Conservation (phyloP, 2,888 invertebrate species). For the Ypsolopha sequella region DNA sequence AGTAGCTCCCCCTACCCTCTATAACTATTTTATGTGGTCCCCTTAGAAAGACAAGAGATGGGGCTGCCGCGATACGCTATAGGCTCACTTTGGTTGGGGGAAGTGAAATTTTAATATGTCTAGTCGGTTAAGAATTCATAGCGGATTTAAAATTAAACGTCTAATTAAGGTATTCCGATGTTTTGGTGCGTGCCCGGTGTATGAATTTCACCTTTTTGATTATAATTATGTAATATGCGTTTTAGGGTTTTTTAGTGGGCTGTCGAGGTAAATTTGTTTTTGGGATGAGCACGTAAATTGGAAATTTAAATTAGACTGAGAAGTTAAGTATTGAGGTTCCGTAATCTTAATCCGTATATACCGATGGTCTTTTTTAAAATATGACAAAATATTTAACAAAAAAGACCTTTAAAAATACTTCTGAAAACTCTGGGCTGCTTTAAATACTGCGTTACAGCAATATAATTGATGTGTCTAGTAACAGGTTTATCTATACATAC, state of each 20-base stretch:
- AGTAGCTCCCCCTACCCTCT: conserved; percentile 66
- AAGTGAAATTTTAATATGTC: conserved; percentile 67
- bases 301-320: background rate
- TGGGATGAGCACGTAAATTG: background rate
- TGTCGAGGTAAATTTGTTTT: background rate
- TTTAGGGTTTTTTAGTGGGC: conserved; percentile 1
- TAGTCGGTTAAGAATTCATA: conserved; percentile 66
- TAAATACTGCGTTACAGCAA: too few relatives aligned
- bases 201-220: conserved; percentile 30
- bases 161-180: conserved; percentile 57
- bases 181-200: conserved; percentile 32
- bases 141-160: conserved; percentile 64
- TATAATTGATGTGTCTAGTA: too few relatives aligned
- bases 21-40: conserved; percentile 71
- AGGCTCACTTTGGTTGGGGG: conserved; percentile 48
- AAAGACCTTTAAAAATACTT: too few relatives aligned
- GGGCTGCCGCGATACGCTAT: conserved; percentile 53
- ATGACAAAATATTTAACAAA: too few relatives aligned
- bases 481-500: too few relatives aligned
- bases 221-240: background rate
- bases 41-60: conserved; percentile 69
- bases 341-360: background rate
- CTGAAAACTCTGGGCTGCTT: too few relatives aligned
- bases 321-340: background rate
- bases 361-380: too few relatives aligned